Evolutionary conservation across 2,888 invertebrate species (phyloP), one percentile per base, ranked within the genome.

Genomic region (Diogma glabrata): DNA sequence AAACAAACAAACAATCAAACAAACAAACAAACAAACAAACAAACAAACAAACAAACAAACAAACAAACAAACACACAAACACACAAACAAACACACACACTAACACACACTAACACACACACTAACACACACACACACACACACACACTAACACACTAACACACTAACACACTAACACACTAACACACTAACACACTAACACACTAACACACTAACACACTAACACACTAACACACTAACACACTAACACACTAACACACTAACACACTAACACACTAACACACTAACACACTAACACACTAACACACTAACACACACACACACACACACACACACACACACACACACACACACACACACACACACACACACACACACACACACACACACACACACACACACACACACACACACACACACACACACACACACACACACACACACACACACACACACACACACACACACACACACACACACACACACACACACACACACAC

Each of bases 281-380:
- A 28, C 8, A 28, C 28, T 9, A 7, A 28, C 28, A 28, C 8
- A 28, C 28, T 9, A 7, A 28, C 28, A 28, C 8, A 10, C 28
- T 9, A 7, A 28, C 28, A 28, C 8, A 28, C 28, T 9, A 7
- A 28, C 28, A 28, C 8, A 28, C 28, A 28, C 28, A 28, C 28
- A 28, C 8, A 28, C 28, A 28, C 28, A 28, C 28, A 28, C 8
- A 28, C 28, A 28, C 28, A 28, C 28, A 28, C 8, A 28, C 28
- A 28, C 28, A 28, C 57, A 52, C 55, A 55, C 57, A 57, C 55
- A 54, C 57, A 55, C 55, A 55, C 57, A 54, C 55, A 57, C 57
- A 55, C 55, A 52, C 57, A 57, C 56, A 55, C 57, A 52, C 55
- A 57, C 57, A 57, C 55, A 52, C 57, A 55, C 55, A 57, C 57